Evolutionary conservation across 2,797 vertebrate genomes (phyloP).

Genomic region (Helostoma temminkii): DNA sequence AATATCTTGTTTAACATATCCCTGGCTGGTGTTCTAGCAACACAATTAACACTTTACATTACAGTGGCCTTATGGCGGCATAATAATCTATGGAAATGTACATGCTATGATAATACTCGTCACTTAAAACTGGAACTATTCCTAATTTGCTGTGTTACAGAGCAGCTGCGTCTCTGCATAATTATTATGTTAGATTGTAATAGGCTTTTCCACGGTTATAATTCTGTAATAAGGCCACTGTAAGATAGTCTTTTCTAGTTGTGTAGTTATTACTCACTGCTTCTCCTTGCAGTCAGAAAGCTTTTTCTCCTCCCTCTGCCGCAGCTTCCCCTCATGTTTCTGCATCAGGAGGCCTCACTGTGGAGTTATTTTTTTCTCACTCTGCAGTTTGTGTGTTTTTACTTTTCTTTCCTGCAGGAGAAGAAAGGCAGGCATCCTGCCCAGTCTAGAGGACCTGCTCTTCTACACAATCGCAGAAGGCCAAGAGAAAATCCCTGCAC

Average conservation of each 20-base stretch:
- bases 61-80: conserved; percentile 33
- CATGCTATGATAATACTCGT: background rate
- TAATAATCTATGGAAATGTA: conserved; percentile 25
- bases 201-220: conserved; percentile 27
- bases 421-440: conserved; percentile 93
- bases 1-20: background rate
- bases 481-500: conserved; percentile 97
- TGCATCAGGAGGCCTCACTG: background rate
- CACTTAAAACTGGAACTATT: background rate
- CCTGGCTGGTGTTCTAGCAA: conserved; percentile 65
- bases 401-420: conserved; percentile 82
- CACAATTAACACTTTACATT: conserved; percentile 17
- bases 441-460: conserved; percentile 97
- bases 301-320: conserved; percentile 36
- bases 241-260: conserved; percentile 14
- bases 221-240: conserved; percentile 31
- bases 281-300: conserved; percentile 62
- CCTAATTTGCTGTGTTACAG: background rate
- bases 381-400: conserved; percentile 22
- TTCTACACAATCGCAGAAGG: conserved; percentile 99
- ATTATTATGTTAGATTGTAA: background rate
- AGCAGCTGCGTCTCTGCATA: background rate
- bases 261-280: conserved; percentile 48
- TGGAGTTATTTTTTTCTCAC: conserved; percentile 15
- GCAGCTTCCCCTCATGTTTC: conserved; percentile 28